Percentiles rank a stretch among this genome's conserved stretches.
Conservation (phyloP, 2,113 vertebrate species). For the Xerus inauris region DNA sequence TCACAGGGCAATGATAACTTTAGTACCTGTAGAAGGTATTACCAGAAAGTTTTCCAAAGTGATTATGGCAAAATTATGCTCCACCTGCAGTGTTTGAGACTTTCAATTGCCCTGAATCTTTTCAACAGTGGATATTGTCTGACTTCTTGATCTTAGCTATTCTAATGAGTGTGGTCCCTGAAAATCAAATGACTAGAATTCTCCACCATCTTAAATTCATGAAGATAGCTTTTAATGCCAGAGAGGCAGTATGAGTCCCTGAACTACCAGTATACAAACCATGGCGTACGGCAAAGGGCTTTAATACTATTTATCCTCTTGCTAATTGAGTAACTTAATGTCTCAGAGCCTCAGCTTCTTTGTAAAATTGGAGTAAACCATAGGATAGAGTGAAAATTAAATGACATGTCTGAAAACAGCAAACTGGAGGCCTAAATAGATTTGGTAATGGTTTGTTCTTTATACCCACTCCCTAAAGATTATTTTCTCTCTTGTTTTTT, state of each 20-base stretch:
- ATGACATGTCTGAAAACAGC: background rate
- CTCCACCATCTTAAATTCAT: background rate
- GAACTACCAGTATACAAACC: background rate
- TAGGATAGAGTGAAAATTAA: background rate
- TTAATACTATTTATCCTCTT: background rate
- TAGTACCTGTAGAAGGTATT: background rate
- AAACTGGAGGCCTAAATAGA: background rate
- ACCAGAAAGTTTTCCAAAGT: background rate
- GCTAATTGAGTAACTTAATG: no score
- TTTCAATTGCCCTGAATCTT: background rate
- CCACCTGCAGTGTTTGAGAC: background rate
- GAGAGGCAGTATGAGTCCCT: background rate
- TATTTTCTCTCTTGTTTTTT: background rate
- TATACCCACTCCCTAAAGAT: background rate
- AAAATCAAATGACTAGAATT: background rate
- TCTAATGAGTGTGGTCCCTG: background rate
- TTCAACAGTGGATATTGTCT: no score
- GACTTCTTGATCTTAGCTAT: background rate
- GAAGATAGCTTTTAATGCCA: background rate
- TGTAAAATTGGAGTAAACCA: background rate
- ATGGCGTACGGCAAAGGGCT: background rate
- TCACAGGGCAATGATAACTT: background rate
- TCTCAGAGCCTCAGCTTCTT: background rate
- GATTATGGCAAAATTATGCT: background rate
- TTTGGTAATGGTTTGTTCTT: background rate